phyloP scores from a whole-genome alignment of 2,888 invertebrate species.

The Meghimatium bilineatum region DNA sequence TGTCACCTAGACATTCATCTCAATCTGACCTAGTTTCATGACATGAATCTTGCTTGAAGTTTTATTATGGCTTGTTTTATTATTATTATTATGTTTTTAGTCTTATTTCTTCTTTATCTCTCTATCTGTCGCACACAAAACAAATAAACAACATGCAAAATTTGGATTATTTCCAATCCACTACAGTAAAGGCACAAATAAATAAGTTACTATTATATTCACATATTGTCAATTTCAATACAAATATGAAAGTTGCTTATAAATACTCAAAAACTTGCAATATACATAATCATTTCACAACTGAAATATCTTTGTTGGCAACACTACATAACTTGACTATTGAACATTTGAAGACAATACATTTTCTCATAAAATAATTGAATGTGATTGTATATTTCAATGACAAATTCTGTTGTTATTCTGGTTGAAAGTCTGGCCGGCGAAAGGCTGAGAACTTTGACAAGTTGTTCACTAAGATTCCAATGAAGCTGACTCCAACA shows the following conservation, averaged over 20 bases:
- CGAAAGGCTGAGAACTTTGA: constrained; percentile 82
- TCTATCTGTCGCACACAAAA: not conserved
- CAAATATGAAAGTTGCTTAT: not conserved
- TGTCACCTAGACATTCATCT: not conserved
- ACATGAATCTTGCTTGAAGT: constrained; percentile 20
- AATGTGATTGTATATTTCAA: not conserved
- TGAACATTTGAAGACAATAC: not conserved
- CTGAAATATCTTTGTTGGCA: not conserved
- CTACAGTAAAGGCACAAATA: not conserved
- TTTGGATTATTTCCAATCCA: too few relatives aligned
- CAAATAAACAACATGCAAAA: not conserved
- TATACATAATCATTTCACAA: not conserved
- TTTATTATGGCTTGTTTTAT: constrained; percentile 21
- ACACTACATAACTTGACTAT: not conserved
- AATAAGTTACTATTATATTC: not conserved
- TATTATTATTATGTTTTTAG: not conserved
- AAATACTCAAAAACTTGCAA: not conserved
- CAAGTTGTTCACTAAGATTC: constrained; percentile 80
- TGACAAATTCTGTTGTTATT: not conserved
- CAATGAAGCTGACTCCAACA: constrained; percentile 80
- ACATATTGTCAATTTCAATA: not conserved
- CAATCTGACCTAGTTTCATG: not conserved
- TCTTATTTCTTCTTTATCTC: not conserved
- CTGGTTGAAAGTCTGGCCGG: constrained; percentile 78
- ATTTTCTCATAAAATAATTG: not conserved